Evolutionary conservation across 1,140 invertebrate species (phyloP), one percentile per base, ranked within the genome.

Genomic region (Euglossa dilemma): DNA sequence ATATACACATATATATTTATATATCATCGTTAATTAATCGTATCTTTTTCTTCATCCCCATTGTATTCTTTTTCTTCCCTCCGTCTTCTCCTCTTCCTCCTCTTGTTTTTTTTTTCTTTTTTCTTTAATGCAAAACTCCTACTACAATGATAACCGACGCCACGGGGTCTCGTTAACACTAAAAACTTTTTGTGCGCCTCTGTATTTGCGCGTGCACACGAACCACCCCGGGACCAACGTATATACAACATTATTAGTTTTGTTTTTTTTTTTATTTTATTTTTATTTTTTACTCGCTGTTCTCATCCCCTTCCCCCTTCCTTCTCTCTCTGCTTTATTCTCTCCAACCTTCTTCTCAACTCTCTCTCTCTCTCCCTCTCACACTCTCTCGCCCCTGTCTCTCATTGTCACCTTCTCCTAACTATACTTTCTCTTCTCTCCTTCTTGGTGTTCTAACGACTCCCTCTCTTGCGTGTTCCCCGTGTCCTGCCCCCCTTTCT

Each of bases 221-320:
- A 93, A 91, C 92, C 91, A 93, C 91, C 92, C 92, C 92, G 89
- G 90, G 91, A 94, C 92, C 89, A 93, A 92, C 91, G 90, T 94
- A 93, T 93, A 91, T 94, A 94, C 93, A 94, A 93, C 91, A 92
- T 91, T 93, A 87, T 83, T 86, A 85, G 87, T 77, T 80, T 85
- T 81, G 71, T 61, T 54, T 43, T 84, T 83, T 73, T 56, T 72
- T 63, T 36, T 18, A 73, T 80, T 87, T 79, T 74, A 43, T 57
- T 36, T 83, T 83, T 72, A 54, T 67, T 66, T 81, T 59, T 79
- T 63, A 82, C 69, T 71, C 81, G 70, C 74, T 81, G 50, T 71
- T 78, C 28, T 59, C 59, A 61, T 67, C 25, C 56, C 43, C n/a
- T 67, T 23, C 56, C 43, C n/a, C 43, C 28, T 59, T 52, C 45